phyloP scores from a whole-genome alignment of 2,797 vertebrate species.

The Notamacropus eugenii region DNA sequence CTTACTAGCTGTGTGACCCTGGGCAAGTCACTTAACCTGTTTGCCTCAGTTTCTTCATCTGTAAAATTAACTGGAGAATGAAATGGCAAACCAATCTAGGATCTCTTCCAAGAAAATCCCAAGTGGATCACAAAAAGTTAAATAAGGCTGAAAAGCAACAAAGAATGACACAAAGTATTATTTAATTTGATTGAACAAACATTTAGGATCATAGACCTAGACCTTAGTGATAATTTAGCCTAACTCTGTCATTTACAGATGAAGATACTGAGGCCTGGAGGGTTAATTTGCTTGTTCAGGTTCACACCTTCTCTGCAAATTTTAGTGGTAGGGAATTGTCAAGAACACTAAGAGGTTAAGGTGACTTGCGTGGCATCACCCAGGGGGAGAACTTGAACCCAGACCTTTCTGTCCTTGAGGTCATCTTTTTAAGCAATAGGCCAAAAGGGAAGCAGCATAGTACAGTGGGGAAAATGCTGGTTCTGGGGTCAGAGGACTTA shows the following conservation, averaged over 20 bases:
- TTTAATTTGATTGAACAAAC: background rate
- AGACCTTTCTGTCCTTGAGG: background rate
- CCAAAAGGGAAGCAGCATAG: background rate
- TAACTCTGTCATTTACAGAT: background rate
- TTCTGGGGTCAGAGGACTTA: background rate
- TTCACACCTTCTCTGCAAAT: constrained; percentile 20
- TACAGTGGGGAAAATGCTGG: background rate
- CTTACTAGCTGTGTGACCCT: background rate
- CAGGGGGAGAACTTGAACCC: background rate
- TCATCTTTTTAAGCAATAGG: background rate
- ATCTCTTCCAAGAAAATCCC: background rate
- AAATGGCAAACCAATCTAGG: background rate
- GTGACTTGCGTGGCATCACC: constrained; percentile 14
- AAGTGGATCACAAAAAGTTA: background rate
- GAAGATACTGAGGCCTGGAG: background rate
- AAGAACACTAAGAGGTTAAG: constrained; percentile 6
- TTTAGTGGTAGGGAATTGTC: constrained; percentile 17
- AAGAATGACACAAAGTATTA: background rate
- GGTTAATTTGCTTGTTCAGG: background rate
- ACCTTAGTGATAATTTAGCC: background rate
- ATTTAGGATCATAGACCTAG: background rate
- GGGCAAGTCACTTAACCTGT: background rate
- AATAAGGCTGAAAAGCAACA: background rate
- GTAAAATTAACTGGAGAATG: background rate
- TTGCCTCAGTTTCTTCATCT: background rate